These are phyloP conservation scores for Callyntrura sp. DNA, from an alignment of 2,888 invertebrate species.

Conservation along the genomic window DNA sequence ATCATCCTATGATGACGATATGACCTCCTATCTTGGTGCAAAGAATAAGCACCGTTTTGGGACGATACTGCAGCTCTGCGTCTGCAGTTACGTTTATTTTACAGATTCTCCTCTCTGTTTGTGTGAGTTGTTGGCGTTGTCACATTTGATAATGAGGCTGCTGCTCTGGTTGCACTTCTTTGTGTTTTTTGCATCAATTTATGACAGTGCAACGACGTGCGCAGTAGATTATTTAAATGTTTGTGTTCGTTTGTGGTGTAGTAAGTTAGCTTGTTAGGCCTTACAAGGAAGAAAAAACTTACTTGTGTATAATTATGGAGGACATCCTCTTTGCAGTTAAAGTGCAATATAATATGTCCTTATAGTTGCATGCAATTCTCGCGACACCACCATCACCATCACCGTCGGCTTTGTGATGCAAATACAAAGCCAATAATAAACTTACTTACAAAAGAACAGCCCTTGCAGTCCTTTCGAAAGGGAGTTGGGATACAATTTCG, in stretches of 20 bases:
- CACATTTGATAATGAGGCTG: neutral
- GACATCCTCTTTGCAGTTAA: conserved; percentile 15
- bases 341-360: neutral
- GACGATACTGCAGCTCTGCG: neutral
- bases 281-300: neutral
- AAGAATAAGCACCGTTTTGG: no score
- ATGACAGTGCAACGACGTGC: neutral
- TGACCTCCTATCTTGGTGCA: no score
- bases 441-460: no score
- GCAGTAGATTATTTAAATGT: neutral
- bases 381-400: neutral
- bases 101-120: no score
- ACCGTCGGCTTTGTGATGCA: no score
- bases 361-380: neutral
- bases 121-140: neutral
- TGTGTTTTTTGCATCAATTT: conserved; percentile 12
- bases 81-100: neutral
- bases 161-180: neutral
- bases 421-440: neutral
- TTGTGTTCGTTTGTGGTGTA: neutral
- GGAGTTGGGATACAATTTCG: no score
- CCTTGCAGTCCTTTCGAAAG: no score
- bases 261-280: conserved; percentile 3
- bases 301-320: neutral
- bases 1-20: no score